These are phyloP conservation scores for Galerucella pusilla DNA, from an alignment of 2,888 invertebrate genomes.

Conservation along the genomic window DNA sequence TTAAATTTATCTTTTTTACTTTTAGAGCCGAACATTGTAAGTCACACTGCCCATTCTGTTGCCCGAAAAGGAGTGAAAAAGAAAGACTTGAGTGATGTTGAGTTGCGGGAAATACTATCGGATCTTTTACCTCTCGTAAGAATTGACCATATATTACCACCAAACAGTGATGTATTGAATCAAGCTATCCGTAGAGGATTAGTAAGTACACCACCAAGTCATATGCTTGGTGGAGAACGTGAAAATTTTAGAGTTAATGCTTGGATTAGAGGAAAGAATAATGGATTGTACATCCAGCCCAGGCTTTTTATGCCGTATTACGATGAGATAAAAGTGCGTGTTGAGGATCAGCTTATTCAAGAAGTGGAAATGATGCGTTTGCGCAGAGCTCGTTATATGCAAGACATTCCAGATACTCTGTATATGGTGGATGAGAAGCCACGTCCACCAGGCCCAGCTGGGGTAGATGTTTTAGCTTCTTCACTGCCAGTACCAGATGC, in stretches of 20 bases:
- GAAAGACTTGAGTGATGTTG: conserved; percentile 85
- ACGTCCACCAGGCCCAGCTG: conserved; percentile 64
- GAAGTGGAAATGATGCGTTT: conserved; percentile 69
- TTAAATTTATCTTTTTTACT: conserved; percentile 38
- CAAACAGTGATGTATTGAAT: conserved; percentile 80
- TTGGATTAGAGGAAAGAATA: conserved; percentile 82
- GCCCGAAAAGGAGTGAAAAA: conserved; percentile 86
- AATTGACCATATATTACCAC: conserved; percentile 90
- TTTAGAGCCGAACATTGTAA: conserved; percentile 88
- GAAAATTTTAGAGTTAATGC: conserved; percentile 77
- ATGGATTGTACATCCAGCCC: conserved; percentile 83
- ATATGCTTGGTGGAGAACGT: conserved; percentile 83
- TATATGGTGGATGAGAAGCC: conserved; percentile 77
- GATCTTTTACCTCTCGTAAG: conserved; percentile 87
- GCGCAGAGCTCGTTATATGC: conserved; percentile 72
- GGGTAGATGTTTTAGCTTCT: conserved; percentile 74
- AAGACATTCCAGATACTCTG: conserved; percentile 91
- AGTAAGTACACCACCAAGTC: conserved; percentile 84
- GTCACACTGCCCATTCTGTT: conserved; percentile 93
- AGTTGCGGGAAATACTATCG: conserved; percentile 85
- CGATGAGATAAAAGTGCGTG: conserved; percentile 90
- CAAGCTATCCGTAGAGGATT: conserved; percentile 79
- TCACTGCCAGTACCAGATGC: conserved; percentile 82
- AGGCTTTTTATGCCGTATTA: conserved; percentile 94
- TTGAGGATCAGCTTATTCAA: conserved; percentile 86